Evolutionary conservation across 2,797 vertebrate genomes (phyloP), one percentile per base, ranked within the genome.

Genomic region (Avahi laniger): DNA sequence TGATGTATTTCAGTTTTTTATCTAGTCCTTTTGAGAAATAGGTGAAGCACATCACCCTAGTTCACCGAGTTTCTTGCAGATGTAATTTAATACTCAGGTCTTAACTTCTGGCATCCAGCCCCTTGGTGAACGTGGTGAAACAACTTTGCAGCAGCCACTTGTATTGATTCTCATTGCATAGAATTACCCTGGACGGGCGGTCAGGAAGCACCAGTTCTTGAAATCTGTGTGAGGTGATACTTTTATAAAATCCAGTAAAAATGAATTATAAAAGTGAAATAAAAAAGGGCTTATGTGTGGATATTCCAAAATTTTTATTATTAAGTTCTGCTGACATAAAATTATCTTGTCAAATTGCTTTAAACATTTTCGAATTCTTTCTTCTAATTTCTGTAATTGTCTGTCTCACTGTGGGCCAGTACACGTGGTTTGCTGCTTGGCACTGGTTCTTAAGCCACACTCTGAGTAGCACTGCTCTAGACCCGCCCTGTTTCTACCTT

Each of bases 221-320:
- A 78, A 22, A 57, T 65, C 33, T 57, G 33, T 50, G 13, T 57
- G 81, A 92, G 78, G 48, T 52, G 70, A 67, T 70, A 75, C 30
- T 90, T 94, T 89, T 8, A 38, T 73, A 73, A 92, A 83, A 87
- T 57, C 33, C 41, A 89, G 33, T 87, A 83, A 75, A 80, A 83
- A 57, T 20, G 4, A 75, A 26, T 67, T 87, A 9, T 93, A 76
- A 88, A 90, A 67, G 61, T 59, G 57, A 86, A 75, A 76, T 69
- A 48, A 93, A 79, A 63, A 43, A 83, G 33, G 35, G 8, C 10
- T 33, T 73, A 50, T 22, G 46, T 75, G 75, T 22, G 67, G 70
- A 57, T 28, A 24, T 95, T 63, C 52, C 26, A 72, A 24, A 43
- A 22, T 46, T 72, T 82, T 89, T 93, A 93, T 84, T 89, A 59